Evolutionary conservation across 2,797 vertebrate species (phyloP).

Genomic region (Florisuga fusca): DNA sequence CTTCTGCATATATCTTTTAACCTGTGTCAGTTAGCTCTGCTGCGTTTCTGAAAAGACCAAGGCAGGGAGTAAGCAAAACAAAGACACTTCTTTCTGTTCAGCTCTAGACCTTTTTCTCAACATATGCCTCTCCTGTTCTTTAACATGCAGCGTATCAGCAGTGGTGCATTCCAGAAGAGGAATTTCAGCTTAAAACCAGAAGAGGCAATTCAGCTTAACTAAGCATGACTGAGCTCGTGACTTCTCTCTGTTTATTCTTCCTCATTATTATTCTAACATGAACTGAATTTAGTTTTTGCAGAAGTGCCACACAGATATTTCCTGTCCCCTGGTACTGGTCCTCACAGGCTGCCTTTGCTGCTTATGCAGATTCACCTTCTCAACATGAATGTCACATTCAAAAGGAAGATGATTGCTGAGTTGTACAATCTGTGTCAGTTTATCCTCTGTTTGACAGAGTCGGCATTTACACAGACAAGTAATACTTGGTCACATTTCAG

Average conservation of each 20-base stretch:
- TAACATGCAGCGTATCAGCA: not conserved
- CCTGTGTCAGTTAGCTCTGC: not conserved
- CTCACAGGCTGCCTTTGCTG: not conserved
- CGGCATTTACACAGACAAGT: not conserved
- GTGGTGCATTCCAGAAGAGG: not conserved
- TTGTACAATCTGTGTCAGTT: not conserved
- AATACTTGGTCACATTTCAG: not conserved
- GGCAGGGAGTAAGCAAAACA: not conserved
- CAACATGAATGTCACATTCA: not conserved
- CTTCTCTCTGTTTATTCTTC: not conserved
- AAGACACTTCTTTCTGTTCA: not conserved
- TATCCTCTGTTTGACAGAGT: conserved; percentile 5
- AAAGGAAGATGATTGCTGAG: not conserved
- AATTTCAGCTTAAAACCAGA: not conserved
- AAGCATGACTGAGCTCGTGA: not conserved
- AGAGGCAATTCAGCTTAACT: not conserved
- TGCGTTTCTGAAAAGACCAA: not conserved
- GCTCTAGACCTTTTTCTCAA: not conserved
- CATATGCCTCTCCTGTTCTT: not conserved
- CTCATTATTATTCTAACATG: not conserved
- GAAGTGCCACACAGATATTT: not conserved
- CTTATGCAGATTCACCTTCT: not conserved
- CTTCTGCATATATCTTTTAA: not conserved
- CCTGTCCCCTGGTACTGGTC: not conserved
- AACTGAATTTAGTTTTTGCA: not conserved